Evolutionary conservation across 2,797 vertebrate genomes (phyloP), one percentile per base, ranked within the genome.

Genomic region (Natrix natrix): DNA sequence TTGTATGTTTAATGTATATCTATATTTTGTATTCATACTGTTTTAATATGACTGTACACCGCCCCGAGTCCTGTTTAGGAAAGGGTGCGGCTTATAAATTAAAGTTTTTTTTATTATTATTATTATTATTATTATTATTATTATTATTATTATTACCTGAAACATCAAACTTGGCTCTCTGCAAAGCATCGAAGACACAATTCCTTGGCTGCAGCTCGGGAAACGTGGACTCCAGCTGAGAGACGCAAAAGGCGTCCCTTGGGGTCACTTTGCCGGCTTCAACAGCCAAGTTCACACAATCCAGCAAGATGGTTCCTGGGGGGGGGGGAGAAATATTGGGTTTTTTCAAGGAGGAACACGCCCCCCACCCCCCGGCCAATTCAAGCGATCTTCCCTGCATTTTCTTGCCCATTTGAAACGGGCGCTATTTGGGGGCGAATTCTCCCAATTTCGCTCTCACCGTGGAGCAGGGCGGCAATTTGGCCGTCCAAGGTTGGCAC

Each of bases 281-380:
- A 0, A 98, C 98, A 6, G 98, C 98, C 98, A 99, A 98, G 98
- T 99, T 98, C 90, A 99, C 98, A n/a, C 99, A 99, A 97, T 99
- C 99, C 93, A 99, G 88, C 87, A 99, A 93, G 90, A 99, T 98
- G 0, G 99, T 97, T 10, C 97, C 99, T 99, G 22, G 93, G 0
- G 14, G 17, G 43, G 20, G 93, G 0, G 14, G 17, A 43, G 43
- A 86, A 57, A 37, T 16, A n/a, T 2, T 86, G 6, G 14, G 6
- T 5, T 52, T 52, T 43, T 43, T n/a, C 56, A 26, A 11, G 4
- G 28, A 52, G 32, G 0, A 52, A 5, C 6, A 5, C 48, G 2
- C 3, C 69, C 56, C 17, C 20, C 5, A n/a, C 16, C 5, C 8
- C 60, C 43, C 43, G 43, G 43, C 43, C 48, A 5, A 28, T 14